phyloP scores from a whole-genome alignment of 2,888 invertebrate species.

The Tenthredo notha region DNA sequence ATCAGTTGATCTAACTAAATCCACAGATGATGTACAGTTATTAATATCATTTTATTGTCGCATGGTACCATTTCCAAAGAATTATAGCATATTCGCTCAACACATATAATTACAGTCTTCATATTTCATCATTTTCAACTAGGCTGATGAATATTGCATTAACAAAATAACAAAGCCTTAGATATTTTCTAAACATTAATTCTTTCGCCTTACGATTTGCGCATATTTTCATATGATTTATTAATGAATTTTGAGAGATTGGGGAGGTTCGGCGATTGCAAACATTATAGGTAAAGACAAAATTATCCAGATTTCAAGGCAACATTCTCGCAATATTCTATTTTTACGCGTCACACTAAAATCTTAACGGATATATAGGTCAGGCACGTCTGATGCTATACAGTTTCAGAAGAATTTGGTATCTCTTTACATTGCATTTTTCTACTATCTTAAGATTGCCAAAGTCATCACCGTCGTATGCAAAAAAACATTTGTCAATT shows the following conservation, averaged over 20 bases:
- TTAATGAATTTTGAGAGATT: not conserved
- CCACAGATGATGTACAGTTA: slow-evolving; percentile 13
- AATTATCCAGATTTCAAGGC: slow-evolving; percentile 63
- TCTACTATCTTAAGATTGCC: slow-evolving; percentile 3
- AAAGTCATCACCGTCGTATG: slow-evolving; percentile 1
- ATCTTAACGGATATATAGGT: slow-evolving; percentile 69
- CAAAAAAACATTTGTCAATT: not conserved
- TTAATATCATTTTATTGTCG: slow-evolving; percentile 31
- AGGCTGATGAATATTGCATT: not conserved
- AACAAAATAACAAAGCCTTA: not conserved
- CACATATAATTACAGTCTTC: not conserved
- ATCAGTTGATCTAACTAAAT: slow-evolving; percentile 15
- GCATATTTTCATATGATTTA: not conserved
- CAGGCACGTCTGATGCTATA: slow-evolving; percentile 59
- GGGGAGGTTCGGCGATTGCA: not conserved
- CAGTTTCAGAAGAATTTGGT: slow-evolving; percentile 41
- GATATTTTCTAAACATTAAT: not conserved
- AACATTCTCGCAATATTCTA: slow-evolving; percentile 61
- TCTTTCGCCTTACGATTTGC: not conserved
- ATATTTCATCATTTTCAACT: not conserved
- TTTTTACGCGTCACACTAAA: slow-evolving; percentile 67
- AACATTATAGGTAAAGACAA: not conserved
- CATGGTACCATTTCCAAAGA: not conserved
- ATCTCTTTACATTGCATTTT: slow-evolving; percentile 20
- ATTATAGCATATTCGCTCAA: not conserved